phyloP scores from a whole-genome alignment of 2,797 vertebrate genomes.

The Poeciliopsis paucimaculata region DNA sequence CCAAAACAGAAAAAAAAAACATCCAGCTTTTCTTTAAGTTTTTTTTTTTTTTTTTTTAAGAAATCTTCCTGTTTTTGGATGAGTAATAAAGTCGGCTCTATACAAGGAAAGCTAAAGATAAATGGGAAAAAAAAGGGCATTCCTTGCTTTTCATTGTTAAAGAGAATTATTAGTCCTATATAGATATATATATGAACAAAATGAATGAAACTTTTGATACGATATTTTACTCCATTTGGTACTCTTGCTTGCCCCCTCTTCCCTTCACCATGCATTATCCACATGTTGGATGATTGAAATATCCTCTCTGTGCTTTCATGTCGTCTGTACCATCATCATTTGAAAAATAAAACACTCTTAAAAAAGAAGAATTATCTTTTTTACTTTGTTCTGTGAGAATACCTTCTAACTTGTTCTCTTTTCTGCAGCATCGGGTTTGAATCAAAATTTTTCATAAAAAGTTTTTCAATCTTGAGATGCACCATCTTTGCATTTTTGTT shows the following conservation, averaged over 20 bases:
- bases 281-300: conserved; percentile 46
- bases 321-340: conserved; percentile 76
- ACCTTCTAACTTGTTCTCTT: no score
- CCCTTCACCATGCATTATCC: conserved; percentile 36
- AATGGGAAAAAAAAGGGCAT: conserved; percentile 67
- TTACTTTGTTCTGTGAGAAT: background rate
- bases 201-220: conserved; percentile 80
- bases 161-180: conserved; percentile 82
- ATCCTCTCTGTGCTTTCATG: conserved; percentile 66
- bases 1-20: conserved; percentile 48
- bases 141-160: conserved; percentile 82
- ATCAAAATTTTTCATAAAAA: background rate
- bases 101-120: conserved; percentile 60
- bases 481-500: background rate
- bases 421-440: background rate
- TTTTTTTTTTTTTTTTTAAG: conserved; percentile 21
- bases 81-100: conserved; percentile 57
- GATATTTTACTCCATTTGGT: conserved; percentile 84
- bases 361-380: conserved; percentile 23
- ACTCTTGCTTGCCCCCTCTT: conserved; percentile 77
- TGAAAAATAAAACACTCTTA: conserved; percentile 72
- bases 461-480: background rate
- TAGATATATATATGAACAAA: conserved; percentile 81
- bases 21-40: conserved; percentile 46
- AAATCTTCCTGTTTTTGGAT: conserved; percentile 26